A percentile compares a stretch with the other conserved stretches of the same genome.
These are phyloP conservation scores for Parus major DNA, from an alignment of 2,113 vertebrate species.

Conservation along the genomic window DNA sequence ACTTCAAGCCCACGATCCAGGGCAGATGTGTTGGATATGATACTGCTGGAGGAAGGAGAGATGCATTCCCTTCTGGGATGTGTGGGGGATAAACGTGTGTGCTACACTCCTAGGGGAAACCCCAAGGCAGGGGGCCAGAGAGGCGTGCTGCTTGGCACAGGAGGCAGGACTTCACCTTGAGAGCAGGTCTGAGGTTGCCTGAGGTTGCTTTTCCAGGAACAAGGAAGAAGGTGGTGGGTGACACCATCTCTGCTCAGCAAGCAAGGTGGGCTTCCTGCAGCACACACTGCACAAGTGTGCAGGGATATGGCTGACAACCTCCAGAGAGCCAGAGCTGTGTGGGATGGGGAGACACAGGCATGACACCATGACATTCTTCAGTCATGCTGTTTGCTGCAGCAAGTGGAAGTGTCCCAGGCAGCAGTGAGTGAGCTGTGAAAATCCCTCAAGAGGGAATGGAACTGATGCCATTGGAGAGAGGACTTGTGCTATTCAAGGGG, in stretches of 20 bases:
- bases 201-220: background rate
- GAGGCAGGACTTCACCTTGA: background rate
- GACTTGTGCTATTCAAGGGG: background rate
- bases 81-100: background rate
- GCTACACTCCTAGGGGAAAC: background rate
- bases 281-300: accelerated
- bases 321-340: background rate
- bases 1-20: background rate
- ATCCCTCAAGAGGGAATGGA: background rate
- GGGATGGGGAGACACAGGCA: accelerated
- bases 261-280: background rate
- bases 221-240: background rate
- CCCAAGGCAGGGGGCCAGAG: background rate
- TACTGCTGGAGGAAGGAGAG: background rate
- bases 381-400: background rate
- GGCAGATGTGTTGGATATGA: accelerated
- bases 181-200: background rate
- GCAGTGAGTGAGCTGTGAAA: background rate
- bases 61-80: background rate
- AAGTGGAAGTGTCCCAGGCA: background rate
- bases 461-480: background rate
- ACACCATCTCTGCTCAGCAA: background rate
- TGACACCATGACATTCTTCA: background rate
- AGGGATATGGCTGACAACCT: background rate
- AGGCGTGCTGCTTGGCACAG: background rate